phyloP scores from a whole-genome alignment of 2,888 invertebrate genomes.

The Nyleta sp. region DNA sequence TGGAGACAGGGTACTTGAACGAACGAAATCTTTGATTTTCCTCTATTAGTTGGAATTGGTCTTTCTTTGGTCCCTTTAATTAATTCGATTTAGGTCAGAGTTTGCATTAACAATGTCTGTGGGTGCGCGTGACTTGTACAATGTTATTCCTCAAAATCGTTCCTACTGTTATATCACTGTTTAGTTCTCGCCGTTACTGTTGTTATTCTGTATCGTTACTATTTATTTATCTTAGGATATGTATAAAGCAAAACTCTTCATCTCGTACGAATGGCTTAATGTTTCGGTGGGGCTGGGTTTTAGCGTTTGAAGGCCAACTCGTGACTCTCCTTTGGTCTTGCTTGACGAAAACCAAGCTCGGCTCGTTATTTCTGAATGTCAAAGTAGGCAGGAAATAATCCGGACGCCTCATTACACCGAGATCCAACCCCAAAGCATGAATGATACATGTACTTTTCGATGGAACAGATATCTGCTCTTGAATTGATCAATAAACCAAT shows the following conservation, averaged over 20 bases:
- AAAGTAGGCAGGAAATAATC: not conserved
- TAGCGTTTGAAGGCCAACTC: conserved; percentile 68
- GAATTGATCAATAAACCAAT: conserved; percentile 75
- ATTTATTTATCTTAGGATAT: conserved; percentile 71
- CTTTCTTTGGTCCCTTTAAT: conserved; percentile 22
- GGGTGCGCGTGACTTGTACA: conserved; percentile 66
- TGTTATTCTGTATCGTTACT: conserved; percentile 69
- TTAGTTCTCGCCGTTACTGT: conserved; percentile 70
- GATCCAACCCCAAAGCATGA: conserved; percentile 74
- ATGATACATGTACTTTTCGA: conserved; percentile 76
- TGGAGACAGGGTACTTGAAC: conserved; percentile 43
- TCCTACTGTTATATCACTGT: conserved; percentile 67
- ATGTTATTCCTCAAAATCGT: conserved; percentile 68
- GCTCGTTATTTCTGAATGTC: conserved; percentile 11
- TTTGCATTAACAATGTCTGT: conserved; percentile 40
- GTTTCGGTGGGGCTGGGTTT: conserved; percentile 72
- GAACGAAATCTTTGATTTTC: conserved; percentile 42
- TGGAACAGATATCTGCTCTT: conserved; percentile 73
- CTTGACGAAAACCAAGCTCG: not conserved
- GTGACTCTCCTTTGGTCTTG: not conserved
- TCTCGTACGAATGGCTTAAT: conserved; percentile 73
- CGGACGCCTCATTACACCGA: conserved; percentile 70
- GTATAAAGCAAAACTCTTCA: conserved; percentile 71
- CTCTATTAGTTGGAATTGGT: conserved; percentile 36
- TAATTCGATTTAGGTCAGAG: conserved; percentile 29